Base-by-base conservation (phyloP, 2,888 invertebrate genomes). In the Lepidochitona cinerea region DNA sequence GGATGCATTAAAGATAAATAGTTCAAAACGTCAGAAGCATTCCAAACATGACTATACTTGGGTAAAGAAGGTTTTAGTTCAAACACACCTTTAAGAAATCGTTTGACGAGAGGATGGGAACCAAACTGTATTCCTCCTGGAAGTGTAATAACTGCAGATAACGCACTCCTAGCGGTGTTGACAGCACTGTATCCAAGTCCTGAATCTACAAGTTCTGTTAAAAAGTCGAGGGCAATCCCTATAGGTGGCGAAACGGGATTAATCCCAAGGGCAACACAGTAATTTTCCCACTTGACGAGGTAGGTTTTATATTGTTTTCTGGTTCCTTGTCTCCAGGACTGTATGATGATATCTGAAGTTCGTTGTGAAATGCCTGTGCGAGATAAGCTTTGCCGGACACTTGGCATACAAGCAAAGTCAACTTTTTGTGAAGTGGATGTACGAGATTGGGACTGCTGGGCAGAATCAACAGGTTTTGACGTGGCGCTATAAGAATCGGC, bases 231-330 rank as follows among this genome's bases (percentile, higher is more conserved):
- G 29, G 74, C 75, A 68, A 70, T 41, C 53, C 49, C 74, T 72
- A 75, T 23, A 76, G 75, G 68, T 53, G 72, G 66, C 65, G 23
- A 71, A 76, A 75, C n/a, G 36, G 68, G 41, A 80, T 68, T 68
- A 76, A 75, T 75, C 54, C 76, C 32, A 64, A 70, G 14, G 71
- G 72, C 18, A 75, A 41, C 3, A 75, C 74, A 78, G 76, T 71
- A 79, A 49, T 49, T 71, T 71, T 75, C 64, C 79, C 79, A 80
- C 75, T 67, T 77, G n/a, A 73, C 71, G 37, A 75, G 72, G 75
- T 71, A 74, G 18, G 49, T 49, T 59, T 74, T 49, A 54, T 77
- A 79, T 68, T 76, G 73, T 59, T 76, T 74, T 52, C 75, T 66
- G 41, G 79, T 80, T 37, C 69, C 67, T 23, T 32, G 36, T 66